Evolutionary conservation across 2,113 vertebrate species (phyloP).

Genomic region (Rattus rattus): DNA sequence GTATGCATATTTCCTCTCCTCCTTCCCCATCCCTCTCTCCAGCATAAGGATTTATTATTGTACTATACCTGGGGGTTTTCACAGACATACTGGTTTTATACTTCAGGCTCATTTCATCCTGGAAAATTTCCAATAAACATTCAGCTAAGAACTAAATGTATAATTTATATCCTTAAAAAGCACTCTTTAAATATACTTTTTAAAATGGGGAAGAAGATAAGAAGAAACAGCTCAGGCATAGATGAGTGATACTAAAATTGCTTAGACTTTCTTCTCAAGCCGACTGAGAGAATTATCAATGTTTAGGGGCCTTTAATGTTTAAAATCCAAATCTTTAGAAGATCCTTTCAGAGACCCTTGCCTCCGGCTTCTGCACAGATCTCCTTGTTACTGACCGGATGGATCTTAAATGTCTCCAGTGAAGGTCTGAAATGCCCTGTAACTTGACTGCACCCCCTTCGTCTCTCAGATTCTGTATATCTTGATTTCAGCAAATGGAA

Average conservation of each 20-base stretch:
- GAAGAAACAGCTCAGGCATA: neutral
- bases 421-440: neutral
- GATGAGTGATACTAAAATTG: neutral
- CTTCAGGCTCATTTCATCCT: constrained; percentile 21
- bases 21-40: neutral
- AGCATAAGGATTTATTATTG: neutral
- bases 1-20: neutral
- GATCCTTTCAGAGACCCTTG: neutral
- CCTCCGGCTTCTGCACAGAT: neutral
- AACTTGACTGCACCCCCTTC: neutral
- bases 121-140: constrained; percentile 42
- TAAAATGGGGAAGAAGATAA: neutral
- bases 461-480: neutral
- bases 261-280: neutral
- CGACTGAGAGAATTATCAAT: neutral
- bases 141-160: constrained; percentile 23
- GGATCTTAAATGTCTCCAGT: too few species aligned
- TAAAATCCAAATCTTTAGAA: neutral
- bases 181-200: neutral
- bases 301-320: neutral
- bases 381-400: accelerated
- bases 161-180: constrained; percentile 33
- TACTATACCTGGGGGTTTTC: neutral
- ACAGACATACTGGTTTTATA: constrained; percentile 10
- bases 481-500: constrained; percentile 11